Base-by-base conservation (phyloP, 2,113 vertebrate species). In the Serilophus lunatus region DNA sequence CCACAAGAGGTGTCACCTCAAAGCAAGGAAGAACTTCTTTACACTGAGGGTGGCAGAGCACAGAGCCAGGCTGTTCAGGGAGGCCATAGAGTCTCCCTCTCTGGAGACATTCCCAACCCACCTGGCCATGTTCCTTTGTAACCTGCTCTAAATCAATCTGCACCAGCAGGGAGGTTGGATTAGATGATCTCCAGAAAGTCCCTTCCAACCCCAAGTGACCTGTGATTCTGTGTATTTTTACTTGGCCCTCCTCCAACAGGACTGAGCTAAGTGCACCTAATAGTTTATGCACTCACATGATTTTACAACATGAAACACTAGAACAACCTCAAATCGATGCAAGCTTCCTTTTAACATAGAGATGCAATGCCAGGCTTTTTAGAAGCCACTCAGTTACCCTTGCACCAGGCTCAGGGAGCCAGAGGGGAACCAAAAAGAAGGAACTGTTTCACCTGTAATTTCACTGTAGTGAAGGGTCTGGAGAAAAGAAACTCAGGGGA, bases 241-340 rank as follows among this genome's bases (percentile, higher is more conserved):
- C 19, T 2, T 44, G 54, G 63, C 36, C 23, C 6, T 57, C 19
- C 42, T 56, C 82, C 88, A 71, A 26, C 18, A 19, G 8, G 44
- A 42, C 10, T 2, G 16, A 56, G 49, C 54, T 53, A 70, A 78
- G n/a, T 8, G 28, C 93, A 68, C 14, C 63, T 18, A 51, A 47
- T 1, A 42, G 35, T 5, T 56, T 13, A 45, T 12, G 15, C 23
- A 5, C 49, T 18, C 15, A 7, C 1, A 8, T 0, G 6, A 42
- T 20, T 88, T 33, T 60, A 84, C 44, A 24, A 25, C 4, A 20
- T 16, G 36, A 75, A 79, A 17, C 22, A 28, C 7, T 24, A 65
- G n/a, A 83, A 29, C 2, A 47, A 33, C 49, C 49, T 38, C 53
- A 15, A 60, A 68, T 60, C 49, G 3, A 88, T 31, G 24, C 8